Evolutionary conservation across 2,888 invertebrate species (phyloP).

Genomic region (Polyommatus icarus): DNA sequence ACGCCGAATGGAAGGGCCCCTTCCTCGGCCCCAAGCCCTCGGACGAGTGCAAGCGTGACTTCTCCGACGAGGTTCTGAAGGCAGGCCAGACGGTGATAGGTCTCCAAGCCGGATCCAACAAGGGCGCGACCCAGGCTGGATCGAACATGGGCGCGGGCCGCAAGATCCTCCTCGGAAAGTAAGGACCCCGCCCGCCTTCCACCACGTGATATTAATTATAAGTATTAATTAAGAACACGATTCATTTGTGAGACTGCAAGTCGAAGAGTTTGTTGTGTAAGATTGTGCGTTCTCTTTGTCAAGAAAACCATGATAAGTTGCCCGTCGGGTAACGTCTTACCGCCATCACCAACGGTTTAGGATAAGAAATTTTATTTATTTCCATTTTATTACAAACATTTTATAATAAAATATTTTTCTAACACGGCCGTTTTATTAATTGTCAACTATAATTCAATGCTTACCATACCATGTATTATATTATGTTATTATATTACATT

Average conservation of each 20-base stretch:
- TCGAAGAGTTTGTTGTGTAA: slow-evolving; percentile 54
- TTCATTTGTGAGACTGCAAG: slow-evolving; percentile 66
- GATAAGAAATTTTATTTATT: slow-evolving; percentile 70
- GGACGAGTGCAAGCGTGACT: slow-evolving; percentile 96
- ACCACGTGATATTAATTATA: slow-evolving; percentile 76
- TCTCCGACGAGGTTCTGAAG: slow-evolving; percentile 93
- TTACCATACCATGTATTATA: no score
- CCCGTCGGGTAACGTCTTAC: slow-evolving; percentile 45
- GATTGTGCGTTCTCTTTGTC: slow-evolving; percentile 48
- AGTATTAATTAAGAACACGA: slow-evolving; percentile 69
- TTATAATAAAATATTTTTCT: slow-evolving; percentile 64
- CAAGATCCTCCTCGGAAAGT: slow-evolving; percentile 95
- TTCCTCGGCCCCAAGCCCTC: slow-evolving; percentile 96
- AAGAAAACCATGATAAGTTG: slow-evolving; percentile 45
- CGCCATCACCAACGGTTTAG: slow-evolving; percentile 68
- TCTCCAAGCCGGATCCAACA: slow-evolving; percentile 97
- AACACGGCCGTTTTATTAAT: slow-evolving; percentile 1
- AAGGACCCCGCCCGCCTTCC: slow-evolving; percentile 56
- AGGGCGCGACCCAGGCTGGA: slow-evolving; percentile 96
- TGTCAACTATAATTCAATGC: not conserved
- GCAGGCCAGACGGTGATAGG: slow-evolving; percentile 95
- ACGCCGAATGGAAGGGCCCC: slow-evolving; percentile 92
- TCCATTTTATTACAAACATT: slow-evolving; percentile 69
- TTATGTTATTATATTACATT: no score
- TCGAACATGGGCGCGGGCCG: slow-evolving; percentile 94